Conservation (phyloP, 2,888 invertebrate genomes). For the Microplitis manilae region DNA sequence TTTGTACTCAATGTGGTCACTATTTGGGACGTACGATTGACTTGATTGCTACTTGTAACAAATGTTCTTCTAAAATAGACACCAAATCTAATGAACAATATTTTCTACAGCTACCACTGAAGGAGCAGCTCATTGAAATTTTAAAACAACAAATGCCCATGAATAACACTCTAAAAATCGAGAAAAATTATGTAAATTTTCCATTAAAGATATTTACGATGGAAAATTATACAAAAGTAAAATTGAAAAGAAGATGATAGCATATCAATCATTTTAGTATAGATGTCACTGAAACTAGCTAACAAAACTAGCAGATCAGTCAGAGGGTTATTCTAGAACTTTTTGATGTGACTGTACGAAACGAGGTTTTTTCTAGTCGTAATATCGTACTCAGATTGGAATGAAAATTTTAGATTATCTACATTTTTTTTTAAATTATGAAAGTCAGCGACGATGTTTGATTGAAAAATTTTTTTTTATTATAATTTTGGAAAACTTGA, state of each 20-base stretch:
- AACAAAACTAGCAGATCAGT: too few species aligned
- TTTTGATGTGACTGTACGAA: too few species aligned
- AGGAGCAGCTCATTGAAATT: background rate
- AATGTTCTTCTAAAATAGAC: background rate
- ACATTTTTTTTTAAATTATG: too few species aligned
- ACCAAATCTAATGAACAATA: background rate
- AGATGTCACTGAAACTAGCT: conserved; percentile 5
- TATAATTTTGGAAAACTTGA: too few species aligned
- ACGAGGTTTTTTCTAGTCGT: too few species aligned
- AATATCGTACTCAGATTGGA: too few species aligned
- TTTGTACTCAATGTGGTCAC: background rate
- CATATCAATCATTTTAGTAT: conserved; percentile 43
- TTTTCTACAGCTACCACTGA: background rate
- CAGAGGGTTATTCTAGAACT: too few species aligned
- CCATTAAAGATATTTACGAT: conserved; percentile 47
- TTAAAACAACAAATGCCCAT: background rate
- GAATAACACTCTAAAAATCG: background rate
- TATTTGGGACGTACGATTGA: background rate
- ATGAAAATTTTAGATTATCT: too few species aligned
- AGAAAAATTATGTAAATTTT: background rate
- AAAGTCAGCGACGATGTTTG: too few species aligned
- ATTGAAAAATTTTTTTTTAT: too few species aligned
- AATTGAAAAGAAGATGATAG: conserved; percentile 24
- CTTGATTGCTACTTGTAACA: background rate
- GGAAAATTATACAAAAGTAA: conserved; percentile 36